Conservation (phyloP, 2,113 vertebrate genomes). For the Phyllopteryx taeniolatus region DNA sequence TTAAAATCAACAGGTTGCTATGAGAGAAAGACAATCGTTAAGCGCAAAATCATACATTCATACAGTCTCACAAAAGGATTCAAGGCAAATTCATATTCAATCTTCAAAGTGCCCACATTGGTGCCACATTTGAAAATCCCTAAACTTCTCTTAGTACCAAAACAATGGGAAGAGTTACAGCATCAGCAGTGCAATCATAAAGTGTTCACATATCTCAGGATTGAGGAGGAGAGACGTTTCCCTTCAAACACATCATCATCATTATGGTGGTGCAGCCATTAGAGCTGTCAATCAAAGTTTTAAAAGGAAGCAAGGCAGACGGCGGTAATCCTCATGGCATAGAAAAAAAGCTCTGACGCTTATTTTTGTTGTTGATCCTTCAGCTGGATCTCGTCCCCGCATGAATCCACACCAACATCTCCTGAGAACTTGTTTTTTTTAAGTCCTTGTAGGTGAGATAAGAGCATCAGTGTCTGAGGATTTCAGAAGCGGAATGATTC, state of each 20-base stretch:
- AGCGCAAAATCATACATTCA: slow-evolving; percentile 7
- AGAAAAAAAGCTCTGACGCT: slow-evolving; percentile 11
- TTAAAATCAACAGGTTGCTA: slow-evolving; percentile 21
- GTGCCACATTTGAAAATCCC: slow-evolving; percentile 43
- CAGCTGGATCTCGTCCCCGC: slow-evolving; percentile 25
- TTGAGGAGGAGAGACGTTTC: slow-evolving; percentile 34
- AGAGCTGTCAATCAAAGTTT: slow-evolving; percentile 28
- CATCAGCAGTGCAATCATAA: slow-evolving; percentile 42
- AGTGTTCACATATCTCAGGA: slow-evolving; percentile 38
- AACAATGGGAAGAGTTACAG: slow-evolving; percentile 17
- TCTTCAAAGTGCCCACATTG: slow-evolving; percentile 43
- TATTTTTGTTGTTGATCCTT: slow-evolving; percentile 28
- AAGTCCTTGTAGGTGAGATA: slow-evolving; percentile 22
- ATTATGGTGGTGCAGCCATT: slow-evolving; percentile 35
- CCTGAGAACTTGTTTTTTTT: slow-evolving; percentile 2
- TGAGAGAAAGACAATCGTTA: background rate
- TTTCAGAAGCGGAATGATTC: slow-evolving; percentile 29
- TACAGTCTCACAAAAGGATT: slow-evolving; percentile 18
- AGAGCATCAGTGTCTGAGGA: slow-evolving; percentile 30
- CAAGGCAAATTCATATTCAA: background rate
- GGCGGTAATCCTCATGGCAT: slow-evolving; percentile 23
- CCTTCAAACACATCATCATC: slow-evolving; percentile 26
- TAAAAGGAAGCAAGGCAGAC: slow-evolving; percentile 46
- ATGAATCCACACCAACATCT: slow-evolving; percentile 21
- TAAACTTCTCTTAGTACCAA: slow-evolving; percentile 49